Conservation (phyloP, 2,888 invertebrate genomes). For the Nomada goodeniana region DNA sequence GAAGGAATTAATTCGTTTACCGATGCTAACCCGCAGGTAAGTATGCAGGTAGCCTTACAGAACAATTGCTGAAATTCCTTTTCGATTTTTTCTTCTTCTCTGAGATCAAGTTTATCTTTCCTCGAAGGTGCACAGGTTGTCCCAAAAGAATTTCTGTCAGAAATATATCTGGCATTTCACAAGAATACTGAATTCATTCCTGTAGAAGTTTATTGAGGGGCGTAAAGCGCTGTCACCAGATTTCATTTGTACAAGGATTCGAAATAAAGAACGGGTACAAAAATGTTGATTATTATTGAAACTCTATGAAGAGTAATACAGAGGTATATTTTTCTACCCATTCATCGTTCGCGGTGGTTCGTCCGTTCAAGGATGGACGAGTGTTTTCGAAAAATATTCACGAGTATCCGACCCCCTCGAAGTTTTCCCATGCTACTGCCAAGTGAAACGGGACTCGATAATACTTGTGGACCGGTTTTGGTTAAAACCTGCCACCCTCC, state of each 20-base stretch:
- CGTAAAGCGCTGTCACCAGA: no score
- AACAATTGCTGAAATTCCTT: conserved; percentile 10
- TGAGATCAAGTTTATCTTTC: neutral
- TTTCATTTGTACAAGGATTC: no score
- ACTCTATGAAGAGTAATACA: neutral
- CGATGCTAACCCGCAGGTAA: conserved; percentile 62
- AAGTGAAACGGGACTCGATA: conserved; percentile 62
- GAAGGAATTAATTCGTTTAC: conserved; percentile 62
- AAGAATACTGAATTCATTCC: no score
- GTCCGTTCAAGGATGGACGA: conserved; percentile 30
- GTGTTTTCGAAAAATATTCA: conserved; percentile 55
- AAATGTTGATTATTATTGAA: no score
- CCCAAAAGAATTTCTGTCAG: no score
- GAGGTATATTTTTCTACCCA: neutral
- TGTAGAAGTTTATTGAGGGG: no score
- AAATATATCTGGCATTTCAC: no score
- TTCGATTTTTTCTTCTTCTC: neutral
- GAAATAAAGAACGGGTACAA: no score
- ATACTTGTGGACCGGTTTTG: conserved; percentile 67
- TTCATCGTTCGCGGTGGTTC: conserved; percentile 1
- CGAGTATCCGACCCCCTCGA: conserved; percentile 41
- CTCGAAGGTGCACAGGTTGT: no score
- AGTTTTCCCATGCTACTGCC: conserved; percentile 63
- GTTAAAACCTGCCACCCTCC: conserved; percentile 70
- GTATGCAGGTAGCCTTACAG: conserved; percentile 59